Base-by-base conservation (phyloP, 2,113 vertebrate genomes). In the Diphyllodes magnificus region DNA sequence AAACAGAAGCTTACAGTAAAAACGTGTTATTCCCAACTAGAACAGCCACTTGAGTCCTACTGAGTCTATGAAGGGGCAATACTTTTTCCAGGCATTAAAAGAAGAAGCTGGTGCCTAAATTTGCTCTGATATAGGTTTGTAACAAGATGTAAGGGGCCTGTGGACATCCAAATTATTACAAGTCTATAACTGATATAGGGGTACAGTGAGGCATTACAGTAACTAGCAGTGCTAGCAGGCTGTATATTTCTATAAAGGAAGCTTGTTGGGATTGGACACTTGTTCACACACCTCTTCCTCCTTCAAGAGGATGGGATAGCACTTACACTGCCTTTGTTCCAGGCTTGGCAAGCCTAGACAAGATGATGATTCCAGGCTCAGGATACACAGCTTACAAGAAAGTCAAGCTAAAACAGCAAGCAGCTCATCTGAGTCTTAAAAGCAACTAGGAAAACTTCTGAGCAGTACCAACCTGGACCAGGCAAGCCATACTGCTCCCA, bases 1-100 rank as follows among this genome's bases (percentile, higher is more conserved):
- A 88, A 93, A 53, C 64, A 93, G 59, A 63, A 92, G 50, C 53
- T 61, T 51, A 60, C 14, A 57, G n/a, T 57, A 92, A 86, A 90
- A 66, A 10, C 4, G 3, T 23, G 71, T 86, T 66, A 63, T 73
- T 86, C 27, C 33, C 35, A 90, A 50, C 14, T 3, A 64, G 65
- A 85, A 79, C 16, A 84, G 44, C 63, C 68, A 61, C 49, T 76
- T 40, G 27, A 69, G 15, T 28, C 49, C 30, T 56, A 24, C 53
- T 40, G 24, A 72, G 7, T n/a, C 57, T 64, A 2, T 15, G 10
- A 65, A 40, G 23, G 7, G 9, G 5, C 44, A 50, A 7, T 15
- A 66, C 60, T 85, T 70, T 11, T 16, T 57, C 33, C 2, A 50
- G 56, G 23, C 10, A 6, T 28, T 44, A 60, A 45, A 80, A 71